phyloP scores from a whole-genome alignment of 2,113 vertebrate species.

The Pavo muticus region DNA sequence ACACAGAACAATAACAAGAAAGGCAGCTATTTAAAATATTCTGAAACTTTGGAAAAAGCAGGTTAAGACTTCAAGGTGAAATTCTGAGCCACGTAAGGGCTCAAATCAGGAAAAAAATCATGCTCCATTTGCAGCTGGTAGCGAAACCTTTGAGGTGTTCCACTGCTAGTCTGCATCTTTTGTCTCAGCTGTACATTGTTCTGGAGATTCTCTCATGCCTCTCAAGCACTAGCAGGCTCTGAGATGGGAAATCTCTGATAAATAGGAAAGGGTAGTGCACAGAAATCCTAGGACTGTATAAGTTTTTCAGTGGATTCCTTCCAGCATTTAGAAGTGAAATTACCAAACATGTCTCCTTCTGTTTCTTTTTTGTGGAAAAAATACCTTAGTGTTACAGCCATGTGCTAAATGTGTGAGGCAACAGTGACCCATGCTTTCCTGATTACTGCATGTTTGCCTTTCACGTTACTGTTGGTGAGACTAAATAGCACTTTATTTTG shows the following conservation, averaged over 20 bases:
- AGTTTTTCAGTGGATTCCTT: not conserved
- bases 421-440: not conserved
- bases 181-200: not conserved
- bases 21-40: not conserved
- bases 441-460: fast-evolving
- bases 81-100: not conserved
- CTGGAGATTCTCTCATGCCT: not conserved
- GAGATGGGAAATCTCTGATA: not conserved
- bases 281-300: not conserved
- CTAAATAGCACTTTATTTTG: not conserved
- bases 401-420: not conserved
- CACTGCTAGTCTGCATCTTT: not conserved
- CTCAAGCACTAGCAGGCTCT: not conserved
- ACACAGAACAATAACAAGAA: not conserved
- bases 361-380: not conserved
- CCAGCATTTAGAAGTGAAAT: not conserved
- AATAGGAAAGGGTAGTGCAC: not conserved
- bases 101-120: not conserved
- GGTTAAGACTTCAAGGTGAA: not conserved
- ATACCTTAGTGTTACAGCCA: not conserved
- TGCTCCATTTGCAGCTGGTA: not conserved
- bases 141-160: not conserved
- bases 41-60: not conserved
- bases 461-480: not conserved
- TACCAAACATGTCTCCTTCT: not conserved